Percentiles rank a stretch among this genome's conserved stretches.
phyloP scores from a whole-genome alignment of 2,113 vertebrate species.

The Ciconia maguari region DNA sequence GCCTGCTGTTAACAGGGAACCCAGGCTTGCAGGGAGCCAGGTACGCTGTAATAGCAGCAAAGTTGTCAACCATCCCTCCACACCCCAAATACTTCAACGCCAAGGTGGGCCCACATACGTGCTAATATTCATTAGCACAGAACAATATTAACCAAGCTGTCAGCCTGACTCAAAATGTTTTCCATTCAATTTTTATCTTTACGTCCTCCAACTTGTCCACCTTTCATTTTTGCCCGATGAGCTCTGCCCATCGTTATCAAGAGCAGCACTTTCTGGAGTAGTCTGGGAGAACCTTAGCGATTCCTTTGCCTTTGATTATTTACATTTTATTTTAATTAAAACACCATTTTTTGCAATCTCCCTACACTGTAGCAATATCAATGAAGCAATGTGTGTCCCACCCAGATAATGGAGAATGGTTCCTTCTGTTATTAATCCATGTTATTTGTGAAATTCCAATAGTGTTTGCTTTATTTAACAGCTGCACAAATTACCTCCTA shows the following conservation, averaged over 20 bases:
- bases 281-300: not conserved
- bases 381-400: not conserved
- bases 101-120: not conserved
- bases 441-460: conserved; percentile 7
- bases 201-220: not conserved
- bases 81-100: not conserved
- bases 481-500: not conserved
- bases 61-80: not conserved
- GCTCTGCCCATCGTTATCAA: not conserved
- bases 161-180: not conserved
- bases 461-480: conserved; percentile 1
- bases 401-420: not conserved
- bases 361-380: not conserved
- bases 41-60: not conserved
- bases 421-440: not conserved
- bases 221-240: not conserved
- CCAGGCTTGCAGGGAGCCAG: not conserved
- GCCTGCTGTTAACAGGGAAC: not conserved
- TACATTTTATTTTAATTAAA: not conserved
- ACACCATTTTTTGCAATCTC: not conserved
- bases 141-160: not conserved
- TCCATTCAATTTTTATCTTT: not conserved
- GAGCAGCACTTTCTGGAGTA: not conserved
- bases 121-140: not conserved
- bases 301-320: not conserved